Percentiles rank a stretch among this genome's conserved stretches.
Evolutionary conservation across 2,888 invertebrate genomes (phyloP).

Genomic region (Laothoe populi): DNA sequence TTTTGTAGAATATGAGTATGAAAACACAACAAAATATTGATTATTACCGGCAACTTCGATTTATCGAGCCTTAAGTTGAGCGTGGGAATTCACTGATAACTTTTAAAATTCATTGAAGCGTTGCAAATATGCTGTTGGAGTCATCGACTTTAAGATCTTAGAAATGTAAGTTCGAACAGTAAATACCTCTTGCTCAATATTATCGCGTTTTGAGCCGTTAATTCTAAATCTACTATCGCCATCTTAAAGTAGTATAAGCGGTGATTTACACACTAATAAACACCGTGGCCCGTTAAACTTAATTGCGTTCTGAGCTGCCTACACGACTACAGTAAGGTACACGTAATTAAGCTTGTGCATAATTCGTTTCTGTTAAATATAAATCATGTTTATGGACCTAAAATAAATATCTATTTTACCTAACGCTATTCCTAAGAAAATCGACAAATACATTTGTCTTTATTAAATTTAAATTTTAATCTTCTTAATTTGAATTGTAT

Average conservation of each 20-base stretch:
- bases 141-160: conserved; percentile 55
- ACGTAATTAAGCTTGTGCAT: conserved; percentile 26
- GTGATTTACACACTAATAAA: conserved; percentile 38
- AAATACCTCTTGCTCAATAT: background rate
- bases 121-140: conserved; percentile 63
- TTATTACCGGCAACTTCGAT: background rate
- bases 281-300: conserved; percentile 35
- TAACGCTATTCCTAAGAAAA: background rate
- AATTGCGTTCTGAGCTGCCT: conserved; percentile 33
- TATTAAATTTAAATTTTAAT: too few relatives aligned
- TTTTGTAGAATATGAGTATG: background rate
- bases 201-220: background rate
- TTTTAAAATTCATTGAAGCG: conserved; percentile 64
- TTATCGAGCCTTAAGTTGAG: conserved; percentile 42
- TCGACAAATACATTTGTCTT: background rate
- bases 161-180: conserved; percentile 28
- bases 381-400: conserved; percentile 44
- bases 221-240: conserved; percentile 1
- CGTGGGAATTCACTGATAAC: conserved; percentile 64
- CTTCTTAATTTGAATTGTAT: too few relatives aligned
- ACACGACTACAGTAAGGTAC: conserved; percentile 35
- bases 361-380: conserved; percentile 37
- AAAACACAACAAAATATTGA: background rate
- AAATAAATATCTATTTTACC: conserved; percentile 44
- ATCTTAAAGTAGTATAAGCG: conserved; percentile 22